phyloP scores from a whole-genome alignment of 2,797 vertebrate species.

The Lateolabrax maculatus region DNA sequence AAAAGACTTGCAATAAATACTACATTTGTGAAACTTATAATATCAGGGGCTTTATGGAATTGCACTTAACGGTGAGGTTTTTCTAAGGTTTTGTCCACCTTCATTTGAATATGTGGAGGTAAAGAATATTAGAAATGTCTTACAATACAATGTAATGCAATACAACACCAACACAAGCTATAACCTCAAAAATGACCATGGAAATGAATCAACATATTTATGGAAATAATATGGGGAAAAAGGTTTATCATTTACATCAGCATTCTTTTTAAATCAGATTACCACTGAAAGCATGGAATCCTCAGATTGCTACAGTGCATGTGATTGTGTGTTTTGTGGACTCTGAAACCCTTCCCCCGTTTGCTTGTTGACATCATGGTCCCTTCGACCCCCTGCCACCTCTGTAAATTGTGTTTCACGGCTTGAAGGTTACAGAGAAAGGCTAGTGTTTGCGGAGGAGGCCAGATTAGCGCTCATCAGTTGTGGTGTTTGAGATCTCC shows the following conservation, averaged over 20 bases:
- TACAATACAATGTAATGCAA: neutral
- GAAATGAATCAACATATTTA: neutral
- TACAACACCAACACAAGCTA: neutral
- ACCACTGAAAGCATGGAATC: slow-evolving; percentile 12
- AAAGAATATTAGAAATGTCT: slow-evolving; percentile 10
- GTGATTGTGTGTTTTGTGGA: slow-evolving; percentile 22
- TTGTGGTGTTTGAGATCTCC: slow-evolving; percentile 85
- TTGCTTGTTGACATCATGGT: slow-evolving; percentile 65
- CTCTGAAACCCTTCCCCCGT: slow-evolving; percentile 38
- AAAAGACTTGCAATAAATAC: neutral
- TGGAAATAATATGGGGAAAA: neutral
- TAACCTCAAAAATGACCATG: neutral
- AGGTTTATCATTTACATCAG: neutral
- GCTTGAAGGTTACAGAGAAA: slow-evolving; percentile 80
- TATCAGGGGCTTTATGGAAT: neutral
- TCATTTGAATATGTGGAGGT: neutral
- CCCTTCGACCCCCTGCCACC: slow-evolving; percentile 65
- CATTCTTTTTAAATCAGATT: neutral
- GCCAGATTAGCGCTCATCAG: slow-evolving; percentile 95
- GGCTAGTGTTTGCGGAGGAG: slow-evolving; percentile 79
- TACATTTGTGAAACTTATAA: neutral
- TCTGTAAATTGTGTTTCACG: slow-evolving; percentile 81
- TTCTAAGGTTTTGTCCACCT: neutral
- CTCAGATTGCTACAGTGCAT: slow-evolving; percentile 37
- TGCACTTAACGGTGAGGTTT: neutral